A percentile compares a stretch with the other conserved stretches of the same genome.
Evolutionary conservation across 2,113 vertebrate genomes (phyloP).

Genomic region (Austrofundulus limnaeus): DNA sequence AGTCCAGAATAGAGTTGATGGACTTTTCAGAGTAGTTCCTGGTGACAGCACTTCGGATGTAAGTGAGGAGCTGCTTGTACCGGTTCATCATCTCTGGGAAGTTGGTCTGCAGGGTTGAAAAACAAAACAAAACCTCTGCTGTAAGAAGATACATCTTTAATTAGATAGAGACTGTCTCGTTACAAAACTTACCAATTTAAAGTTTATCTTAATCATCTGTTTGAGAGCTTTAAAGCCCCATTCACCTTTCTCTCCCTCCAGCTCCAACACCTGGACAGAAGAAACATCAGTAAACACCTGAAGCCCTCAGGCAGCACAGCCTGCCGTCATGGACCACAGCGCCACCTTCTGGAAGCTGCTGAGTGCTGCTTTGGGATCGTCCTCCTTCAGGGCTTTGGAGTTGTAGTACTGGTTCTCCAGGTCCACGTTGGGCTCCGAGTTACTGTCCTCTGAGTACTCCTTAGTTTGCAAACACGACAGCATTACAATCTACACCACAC

Average conservation of each 20-base stretch:
- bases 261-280: conserved; percentile 89
- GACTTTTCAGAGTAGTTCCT: conserved; percentile 99
- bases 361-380: conserved; percentile 97
- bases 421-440: conserved; percentile 98
- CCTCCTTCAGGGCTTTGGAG: conserved; percentile 98
- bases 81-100: conserved; percentile 99
- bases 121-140: background rate
- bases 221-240: conserved; percentile 99
- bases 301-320: background rate
- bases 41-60: conserved; percentile 97
- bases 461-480: conserved; percentile 54
- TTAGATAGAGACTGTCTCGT: background rate
- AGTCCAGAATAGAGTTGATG: conserved; percentile 99
- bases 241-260: conserved; percentile 99
- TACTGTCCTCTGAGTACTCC: conserved; percentile 99
- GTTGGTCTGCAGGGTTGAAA: conserved; percentile 84
- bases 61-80: conserved; percentile 97
- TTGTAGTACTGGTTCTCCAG: conserved; percentile 99
- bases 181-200: conserved; percentile 89
- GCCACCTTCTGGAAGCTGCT: conserved; percentile 98
- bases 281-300: background rate
- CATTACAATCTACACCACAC: background rate
- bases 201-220: conserved; percentile 99
- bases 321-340: conserved; percentile 13
- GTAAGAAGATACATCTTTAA: background rate